Conservation (phyloP, 2,888 invertebrate genomes). For the Tortrix viridana region DNA sequence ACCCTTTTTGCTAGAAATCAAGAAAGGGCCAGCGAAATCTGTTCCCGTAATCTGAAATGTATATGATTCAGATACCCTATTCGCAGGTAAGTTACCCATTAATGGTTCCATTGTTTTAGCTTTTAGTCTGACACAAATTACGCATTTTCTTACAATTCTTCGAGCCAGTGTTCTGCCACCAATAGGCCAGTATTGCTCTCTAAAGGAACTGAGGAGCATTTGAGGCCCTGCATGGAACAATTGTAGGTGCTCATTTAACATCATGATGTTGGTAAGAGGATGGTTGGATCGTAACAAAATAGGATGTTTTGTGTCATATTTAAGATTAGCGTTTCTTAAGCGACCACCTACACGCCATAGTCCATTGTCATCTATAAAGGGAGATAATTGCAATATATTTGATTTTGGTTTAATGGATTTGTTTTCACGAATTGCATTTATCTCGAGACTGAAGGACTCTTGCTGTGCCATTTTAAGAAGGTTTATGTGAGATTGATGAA, state of each 20-base stretch:
- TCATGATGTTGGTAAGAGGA: conserved; percentile 35
- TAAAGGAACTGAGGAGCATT: conserved; percentile 37
- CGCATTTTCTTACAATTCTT: conserved; percentile 28
- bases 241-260: conserved; percentile 37
- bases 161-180: conserved; percentile 38
- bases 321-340: conserved; percentile 9
- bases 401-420: conserved; percentile 4
- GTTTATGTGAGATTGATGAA: conserved; percentile 4
- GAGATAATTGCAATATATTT: conserved; percentile 16
- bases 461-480: conserved; percentile 9
- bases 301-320: conserved; percentile 38
- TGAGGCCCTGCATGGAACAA: conserved; percentile 42
- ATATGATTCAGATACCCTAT: conserved; percentile 20
- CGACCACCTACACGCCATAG: conserved; percentile 29
- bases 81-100: conserved; percentile 39
- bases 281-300: conserved; percentile 33
- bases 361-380: conserved; percentile 28
- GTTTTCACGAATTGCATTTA: neutral
- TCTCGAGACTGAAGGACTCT: neutral
- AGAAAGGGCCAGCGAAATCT: conserved; percentile 40
- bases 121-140: conserved; percentile 28
- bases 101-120: conserved; percentile 31
- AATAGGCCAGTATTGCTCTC: conserved; percentile 41
- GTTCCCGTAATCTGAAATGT: conserved; percentile 37
- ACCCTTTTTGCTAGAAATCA: conserved; percentile 35